Base-by-base conservation (phyloP, 2,888 invertebrate species). In the Ischnus inquisitorius region DNA sequence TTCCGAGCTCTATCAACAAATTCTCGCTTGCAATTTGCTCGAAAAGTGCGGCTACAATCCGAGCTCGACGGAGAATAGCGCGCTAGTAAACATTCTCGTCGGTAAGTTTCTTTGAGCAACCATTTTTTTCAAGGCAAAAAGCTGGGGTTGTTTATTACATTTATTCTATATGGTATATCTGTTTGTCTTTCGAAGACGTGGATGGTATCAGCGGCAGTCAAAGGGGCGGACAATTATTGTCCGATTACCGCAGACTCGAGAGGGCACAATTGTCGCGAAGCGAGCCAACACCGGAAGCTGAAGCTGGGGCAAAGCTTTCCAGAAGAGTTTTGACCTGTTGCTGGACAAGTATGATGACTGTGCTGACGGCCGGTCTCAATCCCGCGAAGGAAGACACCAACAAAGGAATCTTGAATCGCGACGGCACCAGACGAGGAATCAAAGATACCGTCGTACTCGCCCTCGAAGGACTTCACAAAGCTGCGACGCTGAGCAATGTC, bases 271-370 rank as follows among this genome's bases (percentile, higher is more conserved):
- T 96, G 86, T 96, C 95, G 19, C 95, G 95, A 86, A 95, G 94
- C n/a, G 96, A 96, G 83, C 95, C 95, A 6, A 95, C 95, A 14
- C 95, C 96, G 0, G 96, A 97, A 88, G 95, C 96, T 14, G 97
- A 97, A 90, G 97, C 98, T 0, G 97, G 97, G 87, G 95, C 96
- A 41, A 96, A 97, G 87, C 94, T 97, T 91, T 96, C 97, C 0
- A 95, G 97, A 89, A 95, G 97, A 79, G 96, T 98, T 46, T 93
- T 99, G 69, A 98, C 98, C 0, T 97, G 97, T 89, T 98, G 98
- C 90, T 99, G 98, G 98, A 97, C 97, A 51, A 97, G 97, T 0
- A 97, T 98, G 95, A 96, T 98, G 82, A 97, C 97, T 16, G 97
- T 99, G 0, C 94, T 98, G 16, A 97, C 98, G 64, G 96, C 96